These are phyloP conservation scores for Microcebus jonahi DNA, from an alignment of 2,113 vertebrate genomes.

Conservation along the genomic window DNA sequence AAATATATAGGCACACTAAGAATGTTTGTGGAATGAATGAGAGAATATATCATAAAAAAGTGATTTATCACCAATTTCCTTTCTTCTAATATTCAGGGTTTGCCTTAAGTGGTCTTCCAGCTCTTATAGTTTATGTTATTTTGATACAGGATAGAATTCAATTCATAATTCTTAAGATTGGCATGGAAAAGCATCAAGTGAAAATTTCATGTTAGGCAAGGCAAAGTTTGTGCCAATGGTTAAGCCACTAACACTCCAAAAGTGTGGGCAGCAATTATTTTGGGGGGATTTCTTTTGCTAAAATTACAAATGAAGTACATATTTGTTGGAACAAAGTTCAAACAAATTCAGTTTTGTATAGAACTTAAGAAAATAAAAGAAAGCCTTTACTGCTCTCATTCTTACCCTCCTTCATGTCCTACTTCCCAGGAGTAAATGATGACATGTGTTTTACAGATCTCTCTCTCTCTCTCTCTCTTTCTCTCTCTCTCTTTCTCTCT, in stretches of 20 bases:
- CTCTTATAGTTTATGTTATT: background rate
- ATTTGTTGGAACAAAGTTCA: background rate
- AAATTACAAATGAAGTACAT: background rate
- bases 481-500: background rate
- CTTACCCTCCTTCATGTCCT: background rate
- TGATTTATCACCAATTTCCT: background rate
- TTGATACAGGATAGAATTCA: background rate
- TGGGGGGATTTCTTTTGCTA: background rate
- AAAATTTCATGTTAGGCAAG: background rate
- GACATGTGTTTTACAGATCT: background rate
- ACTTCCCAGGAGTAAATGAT: background rate
- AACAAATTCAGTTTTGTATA: background rate
- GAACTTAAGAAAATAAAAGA: background rate
- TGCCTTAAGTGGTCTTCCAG: background rate
- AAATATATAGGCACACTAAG: background rate
- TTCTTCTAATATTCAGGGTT: background rate
- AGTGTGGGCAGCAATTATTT: background rate
- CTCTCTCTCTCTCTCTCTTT: background rate
- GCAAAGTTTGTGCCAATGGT: background rate
- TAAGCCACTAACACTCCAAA: background rate
- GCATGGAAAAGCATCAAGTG: background rate
- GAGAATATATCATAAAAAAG: background rate
- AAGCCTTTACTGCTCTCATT: background rate
- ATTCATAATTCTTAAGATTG: background rate
- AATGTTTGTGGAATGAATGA: background rate